A percentile compares a stretch with the other conserved stretches of the same genome.
phyloP scores from a whole-genome alignment of 2,888 invertebrate species.

The Reticulitermes lucifugus region DNA sequence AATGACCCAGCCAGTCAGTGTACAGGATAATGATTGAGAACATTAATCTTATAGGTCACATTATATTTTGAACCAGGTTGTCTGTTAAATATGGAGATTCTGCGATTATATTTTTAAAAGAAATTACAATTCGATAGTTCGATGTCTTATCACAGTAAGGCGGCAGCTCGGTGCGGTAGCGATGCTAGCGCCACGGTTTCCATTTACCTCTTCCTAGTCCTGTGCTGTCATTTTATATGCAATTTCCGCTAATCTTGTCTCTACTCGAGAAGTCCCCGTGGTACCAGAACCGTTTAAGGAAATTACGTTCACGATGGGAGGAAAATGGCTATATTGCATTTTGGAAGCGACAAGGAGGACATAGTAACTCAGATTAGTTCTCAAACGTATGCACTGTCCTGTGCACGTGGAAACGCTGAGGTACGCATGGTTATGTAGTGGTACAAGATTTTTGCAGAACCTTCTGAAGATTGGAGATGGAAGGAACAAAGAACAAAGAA shows the following conservation, averaged over 20 bases:
- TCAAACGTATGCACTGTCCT: neutral
- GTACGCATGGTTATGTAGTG: no score
- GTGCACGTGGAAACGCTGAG: no score
- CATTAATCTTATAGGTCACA: no score
- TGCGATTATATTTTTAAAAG: neutral
- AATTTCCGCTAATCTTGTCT: slow-evolving; percentile 21
- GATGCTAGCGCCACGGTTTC: neutral
- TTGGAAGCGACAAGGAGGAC: neutral
- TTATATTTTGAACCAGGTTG: neutral
- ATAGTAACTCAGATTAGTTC: neutral
- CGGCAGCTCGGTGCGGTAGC: neutral
- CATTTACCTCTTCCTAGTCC: neutral
- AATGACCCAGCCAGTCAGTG: no score
- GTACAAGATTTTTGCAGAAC: no score
- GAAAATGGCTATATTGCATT: neutral
- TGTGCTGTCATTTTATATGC: slow-evolving; percentile 5
- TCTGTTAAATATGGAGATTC: neutral
- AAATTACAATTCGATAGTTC: neutral
- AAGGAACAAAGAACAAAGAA: no score
- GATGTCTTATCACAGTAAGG: neutral
- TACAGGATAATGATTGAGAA: no score
- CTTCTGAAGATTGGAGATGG: no score
- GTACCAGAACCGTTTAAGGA: slow-evolving; percentile 17
- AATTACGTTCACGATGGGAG: neutral
- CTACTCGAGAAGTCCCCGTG: slow-evolving; percentile 51